phyloP scores from a whole-genome alignment of 2,113 vertebrate species.

The Periophthalmodon schlosseri region DNA sequence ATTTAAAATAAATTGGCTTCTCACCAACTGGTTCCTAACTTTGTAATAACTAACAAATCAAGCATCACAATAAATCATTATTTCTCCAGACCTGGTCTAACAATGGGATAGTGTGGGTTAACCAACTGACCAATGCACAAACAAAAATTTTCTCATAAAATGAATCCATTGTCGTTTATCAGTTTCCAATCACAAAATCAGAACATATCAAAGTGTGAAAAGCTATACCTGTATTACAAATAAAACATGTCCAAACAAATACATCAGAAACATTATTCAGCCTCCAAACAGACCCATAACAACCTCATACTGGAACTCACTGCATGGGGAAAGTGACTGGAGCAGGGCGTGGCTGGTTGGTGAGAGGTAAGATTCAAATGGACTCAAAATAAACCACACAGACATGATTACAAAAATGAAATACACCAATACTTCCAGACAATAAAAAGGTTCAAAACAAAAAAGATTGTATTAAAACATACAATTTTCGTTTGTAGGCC shows the following conservation, averaged over 20 bases:
- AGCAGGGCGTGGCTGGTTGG: background rate
- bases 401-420: no score
- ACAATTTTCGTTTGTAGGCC: no score
- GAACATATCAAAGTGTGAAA: background rate
- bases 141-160: background rate
- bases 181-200: background rate
- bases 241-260: slow-evolving; percentile 1
- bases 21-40: background rate
- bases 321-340: background rate
- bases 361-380: background rate
- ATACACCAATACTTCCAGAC: no score
- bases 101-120: background rate
- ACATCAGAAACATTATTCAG: background rate
- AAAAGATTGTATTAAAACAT: no score
- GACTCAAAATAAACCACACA: no score
- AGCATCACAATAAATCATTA: background rate
- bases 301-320: background rate
- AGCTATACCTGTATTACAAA: background rate
- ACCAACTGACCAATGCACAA: background rate
- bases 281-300: background rate
- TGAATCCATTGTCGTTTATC: background rate
- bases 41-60: background rate
- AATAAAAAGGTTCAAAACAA: no score
- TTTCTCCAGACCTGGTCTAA: background rate
- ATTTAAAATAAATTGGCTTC: background rate